A percentile compares a stretch with the other conserved stretches of the same genome.
Conservation (phyloP, 1,140 invertebrate species). For the Pseudobourletiella spinata region DNA sequence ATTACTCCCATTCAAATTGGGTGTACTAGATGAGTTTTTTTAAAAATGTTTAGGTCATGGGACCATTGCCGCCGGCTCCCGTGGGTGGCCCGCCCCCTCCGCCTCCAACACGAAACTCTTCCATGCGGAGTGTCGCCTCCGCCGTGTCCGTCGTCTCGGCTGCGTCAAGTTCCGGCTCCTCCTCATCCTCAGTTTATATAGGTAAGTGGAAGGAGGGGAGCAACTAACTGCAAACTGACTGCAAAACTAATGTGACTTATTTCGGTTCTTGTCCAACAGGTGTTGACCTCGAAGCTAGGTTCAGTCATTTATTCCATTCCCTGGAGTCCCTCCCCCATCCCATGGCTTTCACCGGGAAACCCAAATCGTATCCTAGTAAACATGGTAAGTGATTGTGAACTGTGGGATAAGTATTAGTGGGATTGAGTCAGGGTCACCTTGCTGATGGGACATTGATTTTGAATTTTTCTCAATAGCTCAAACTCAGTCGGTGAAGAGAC, state of each 20-base stretch:
- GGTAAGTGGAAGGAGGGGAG: too few species aligned
- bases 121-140: constrained; percentile 38
- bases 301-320: constrained; percentile 46
- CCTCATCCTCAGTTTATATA: constrained; percentile 15
- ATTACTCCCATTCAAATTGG: too few species aligned
- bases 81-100: constrained; percentile 36
- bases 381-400: constrained; percentile 17
- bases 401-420: neutral
- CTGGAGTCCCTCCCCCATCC: constrained; percentile 46
- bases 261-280: too few species aligned
- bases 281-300: constrained; percentile 46
- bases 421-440: neutral
- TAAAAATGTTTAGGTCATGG: too few species aligned
- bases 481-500: constrained; percentile 31
- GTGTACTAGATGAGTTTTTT: too few species aligned
- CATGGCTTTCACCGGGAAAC: constrained; percentile 43
- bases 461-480: constrained; percentile 26
- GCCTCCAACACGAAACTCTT: constrained; percentile 39
- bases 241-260: too few species aligned
- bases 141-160: constrained; percentile 17
- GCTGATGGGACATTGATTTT: neutral
- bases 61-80: constrained; percentile 27
- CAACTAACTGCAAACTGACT: too few species aligned
- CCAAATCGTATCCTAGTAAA: constrained; percentile 50
- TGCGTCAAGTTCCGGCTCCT: constrained; percentile 22